Percentiles rank a stretch among this genome's conserved stretches.
phyloP scores from a whole-genome alignment of 1,140 invertebrate species.

The Drosophila malerkotliana region DNA sequence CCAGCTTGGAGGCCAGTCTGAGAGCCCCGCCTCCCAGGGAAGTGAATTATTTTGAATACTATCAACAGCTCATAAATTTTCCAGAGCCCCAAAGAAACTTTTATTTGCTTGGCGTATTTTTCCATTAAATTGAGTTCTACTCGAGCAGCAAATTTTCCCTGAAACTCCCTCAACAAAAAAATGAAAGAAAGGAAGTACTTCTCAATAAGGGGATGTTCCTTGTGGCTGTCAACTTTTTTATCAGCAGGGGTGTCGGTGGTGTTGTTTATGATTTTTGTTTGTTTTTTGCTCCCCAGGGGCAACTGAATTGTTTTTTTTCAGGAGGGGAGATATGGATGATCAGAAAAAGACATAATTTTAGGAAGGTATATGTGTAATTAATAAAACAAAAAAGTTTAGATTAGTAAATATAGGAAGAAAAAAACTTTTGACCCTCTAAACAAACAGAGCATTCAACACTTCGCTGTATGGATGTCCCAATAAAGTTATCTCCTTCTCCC shows the following conservation, averaged over 20 bases:
- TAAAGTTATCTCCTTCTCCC: neutral
- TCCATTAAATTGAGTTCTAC: constrained; percentile 80
- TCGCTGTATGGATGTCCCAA: neutral
- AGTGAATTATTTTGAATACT: constrained; percentile 79
- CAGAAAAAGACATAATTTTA: neutral
- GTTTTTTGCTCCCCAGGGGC: constrained; percentile 10
- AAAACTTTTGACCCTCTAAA: neutral
- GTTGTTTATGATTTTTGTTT: constrained; percentile 78
- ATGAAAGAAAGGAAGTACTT: constrained; percentile 11
- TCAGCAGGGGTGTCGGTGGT: constrained; percentile 43
- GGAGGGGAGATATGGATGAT: constrained; percentile 3
- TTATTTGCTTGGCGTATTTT: constrained; percentile 73
- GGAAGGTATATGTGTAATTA: neutral
- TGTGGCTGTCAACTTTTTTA: constrained; percentile 66
- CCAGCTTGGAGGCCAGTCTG: constrained; percentile 32
- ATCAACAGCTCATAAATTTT: constrained; percentile 78
- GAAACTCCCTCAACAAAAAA: neutral
- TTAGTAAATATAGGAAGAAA: neutral
- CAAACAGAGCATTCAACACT: neutral
- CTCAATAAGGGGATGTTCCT: constrained; percentile 35
- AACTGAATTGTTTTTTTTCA: constrained; percentile 28
- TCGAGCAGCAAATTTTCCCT: constrained; percentile 75
- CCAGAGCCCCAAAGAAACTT: constrained; percentile 52
- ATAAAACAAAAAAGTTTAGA: neutral
- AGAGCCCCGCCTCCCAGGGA: constrained; percentile 36